Percentiles rank a stretch among this genome's conserved stretches.
Conservation (phyloP, 2,888 invertebrate genomes). For the Electrophaes corylata region DNA sequence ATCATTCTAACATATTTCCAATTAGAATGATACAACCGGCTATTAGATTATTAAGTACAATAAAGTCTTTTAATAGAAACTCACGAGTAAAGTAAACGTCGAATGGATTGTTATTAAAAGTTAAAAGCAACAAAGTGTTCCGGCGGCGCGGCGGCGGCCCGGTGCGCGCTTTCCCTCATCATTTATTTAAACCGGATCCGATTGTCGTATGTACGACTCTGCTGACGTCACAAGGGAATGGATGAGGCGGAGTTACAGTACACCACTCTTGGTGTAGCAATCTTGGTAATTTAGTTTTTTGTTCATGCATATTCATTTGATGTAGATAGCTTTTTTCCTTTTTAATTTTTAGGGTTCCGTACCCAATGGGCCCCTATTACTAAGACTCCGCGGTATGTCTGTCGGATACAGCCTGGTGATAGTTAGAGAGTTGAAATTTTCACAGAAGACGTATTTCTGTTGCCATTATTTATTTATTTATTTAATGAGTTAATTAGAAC, state of each 20-base stretch:
- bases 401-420: too few relatives aligned
- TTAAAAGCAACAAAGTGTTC: conserved; percentile 51
- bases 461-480: too few relatives aligned
- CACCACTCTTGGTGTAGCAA: not conserved
- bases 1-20: too few relatives aligned
- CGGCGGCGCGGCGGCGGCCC: conserved; percentile 43
- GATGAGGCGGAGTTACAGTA: not conserved
- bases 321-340: too few relatives aligned
- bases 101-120: conserved; percentile 60
- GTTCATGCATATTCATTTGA: too few relatives aligned
- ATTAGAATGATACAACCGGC: not conserved
- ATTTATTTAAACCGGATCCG: conserved; percentile 79
- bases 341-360: too few relatives aligned
- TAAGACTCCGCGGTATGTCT: too few relatives aligned
- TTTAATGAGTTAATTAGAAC: too few relatives aligned
- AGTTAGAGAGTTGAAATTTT: too few relatives aligned
- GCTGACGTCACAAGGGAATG: not conserved
- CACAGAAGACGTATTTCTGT: too few relatives aligned
- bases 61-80: conserved; percentile 2
- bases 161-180: conserved; percentile 73
- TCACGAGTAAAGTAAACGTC: conserved; percentile 25
- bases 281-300: too few relatives aligned
- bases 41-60: not conserved
- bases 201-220: conserved; percentile 65
- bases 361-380: too few relatives aligned